Evolutionary conservation across 2,888 invertebrate genomes (phyloP).

Genomic region (Sesia apiformis): DNA sequence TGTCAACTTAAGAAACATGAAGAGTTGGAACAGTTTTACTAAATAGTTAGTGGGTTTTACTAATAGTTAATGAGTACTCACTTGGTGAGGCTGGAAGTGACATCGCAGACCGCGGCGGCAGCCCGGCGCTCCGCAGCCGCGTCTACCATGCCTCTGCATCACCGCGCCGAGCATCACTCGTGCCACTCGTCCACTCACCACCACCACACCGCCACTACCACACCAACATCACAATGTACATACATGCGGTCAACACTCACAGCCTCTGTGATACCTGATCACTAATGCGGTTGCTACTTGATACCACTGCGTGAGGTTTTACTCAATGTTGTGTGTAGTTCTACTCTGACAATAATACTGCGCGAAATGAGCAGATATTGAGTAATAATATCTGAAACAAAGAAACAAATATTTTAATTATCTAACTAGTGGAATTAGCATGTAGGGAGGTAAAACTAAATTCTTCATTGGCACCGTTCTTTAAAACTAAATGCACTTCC

Average conservation of each 20-base stretch:
- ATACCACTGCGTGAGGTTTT: conserved; percentile 1
- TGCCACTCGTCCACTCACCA: conserved; percentile 37
- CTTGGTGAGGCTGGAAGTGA: conserved; percentile 61
- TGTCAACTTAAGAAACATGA: too few relatives aligned
- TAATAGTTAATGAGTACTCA: conserved; percentile 26
- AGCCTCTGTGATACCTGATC: conserved; percentile 15
- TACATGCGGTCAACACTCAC: conserved; percentile 15
- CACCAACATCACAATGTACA: conserved; percentile 35
- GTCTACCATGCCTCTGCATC: conserved; percentile 74
- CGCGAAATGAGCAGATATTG: neutral
- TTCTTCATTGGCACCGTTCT: too few relatives aligned
- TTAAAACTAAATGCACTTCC: too few relatives aligned
- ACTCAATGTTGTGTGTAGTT: neutral
- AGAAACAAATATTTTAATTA: neutral
- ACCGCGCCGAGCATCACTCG: conserved; percentile 67
- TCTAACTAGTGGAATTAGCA: too few relatives aligned
- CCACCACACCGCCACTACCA: conserved; percentile 42
- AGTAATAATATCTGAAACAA: neutral
- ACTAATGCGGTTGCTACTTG: conserved; percentile 21
- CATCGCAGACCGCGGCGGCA: conserved; percentile 55
- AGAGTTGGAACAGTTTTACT: too few relatives aligned
- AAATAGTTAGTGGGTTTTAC: too few relatives aligned
- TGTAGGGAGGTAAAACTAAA: too few relatives aligned
- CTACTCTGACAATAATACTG: neutral
- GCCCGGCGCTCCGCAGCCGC: conserved; percentile 70